These are phyloP conservation scores for Knipowitschia caucasica DNA, from an alignment of 2,797 vertebrate genomes.

Conservation along the genomic window DNA sequence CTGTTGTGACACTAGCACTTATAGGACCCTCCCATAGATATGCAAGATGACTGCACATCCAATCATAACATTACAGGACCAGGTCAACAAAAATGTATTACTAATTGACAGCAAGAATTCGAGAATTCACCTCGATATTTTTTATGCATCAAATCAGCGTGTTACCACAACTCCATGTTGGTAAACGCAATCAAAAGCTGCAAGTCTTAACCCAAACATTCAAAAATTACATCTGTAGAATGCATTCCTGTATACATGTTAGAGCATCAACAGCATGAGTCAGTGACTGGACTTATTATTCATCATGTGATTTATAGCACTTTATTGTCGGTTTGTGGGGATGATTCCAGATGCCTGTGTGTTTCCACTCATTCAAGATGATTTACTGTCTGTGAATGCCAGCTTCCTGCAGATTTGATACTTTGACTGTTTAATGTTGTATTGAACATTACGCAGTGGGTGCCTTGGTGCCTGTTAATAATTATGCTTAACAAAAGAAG, in stretches of 20 bases:
- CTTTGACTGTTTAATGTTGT: constrained; percentile 25
- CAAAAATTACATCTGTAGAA: constrained; percentile 39
- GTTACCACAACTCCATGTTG: constrained; percentile 19
- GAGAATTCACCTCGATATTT: not conserved
- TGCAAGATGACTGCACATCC: not conserved
- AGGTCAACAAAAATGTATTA: not conserved
- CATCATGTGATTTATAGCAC: constrained; percentile 57
- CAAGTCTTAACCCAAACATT: constrained; percentile 16
- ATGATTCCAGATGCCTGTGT: constrained; percentile 56
- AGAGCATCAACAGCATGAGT: constrained; percentile 30
- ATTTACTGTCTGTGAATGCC: constrained; percentile 62
- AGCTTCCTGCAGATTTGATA: constrained; percentile 19
- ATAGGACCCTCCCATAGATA: not conserved
- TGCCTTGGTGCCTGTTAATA: constrained; percentile 3
- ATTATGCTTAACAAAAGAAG: constrained; percentile 14
- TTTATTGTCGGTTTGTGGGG: constrained; percentile 55
- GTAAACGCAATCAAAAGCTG: constrained; percentile 32
- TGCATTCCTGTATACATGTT: constrained; percentile 50
- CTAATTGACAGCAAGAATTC: not conserved
- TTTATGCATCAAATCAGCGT: constrained; percentile 25
- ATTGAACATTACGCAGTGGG: constrained; percentile 20
- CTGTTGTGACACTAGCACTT: constrained; percentile 2
- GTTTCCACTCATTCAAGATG: constrained; percentile 50
- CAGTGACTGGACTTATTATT: constrained; percentile 48
- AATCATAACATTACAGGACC: constrained; percentile 2